Evolutionary conservation across 1,140 invertebrate genomes (phyloP), one percentile per base, ranked within the genome.

Genomic region (Doryteuthis pealeii): DNA sequence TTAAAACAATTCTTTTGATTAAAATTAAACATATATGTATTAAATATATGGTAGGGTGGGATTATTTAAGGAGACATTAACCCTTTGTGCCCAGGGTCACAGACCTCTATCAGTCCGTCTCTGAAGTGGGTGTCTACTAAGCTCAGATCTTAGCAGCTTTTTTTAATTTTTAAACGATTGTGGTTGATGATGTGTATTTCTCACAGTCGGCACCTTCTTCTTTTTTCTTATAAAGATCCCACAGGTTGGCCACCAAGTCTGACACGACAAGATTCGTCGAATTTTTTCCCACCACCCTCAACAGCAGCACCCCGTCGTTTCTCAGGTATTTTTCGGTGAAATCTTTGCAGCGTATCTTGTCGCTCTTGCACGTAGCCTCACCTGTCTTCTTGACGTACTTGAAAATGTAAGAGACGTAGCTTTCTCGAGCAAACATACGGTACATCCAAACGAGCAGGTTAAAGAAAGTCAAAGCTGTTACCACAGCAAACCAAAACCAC

Each of bases 401-500:
- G 72, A 83, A 84, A 40, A 86, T 78, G 78, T 83, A 84, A 30
- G 69, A 83, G 22, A 87, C 79, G 72, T 81, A 78, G 72, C 81
- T 84, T n/a, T 76, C 71, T 66, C 79, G 81, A 22, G 81, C 72
- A 67, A 83, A 62, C 14, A 84, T 74, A 0, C 79, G 72, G 74
- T 84, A 84, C 15, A 81, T 70, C 83, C 83, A 84, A 12, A 33
- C 5, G 4, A 72, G 67, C 12, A 76, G 40, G 28, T 70, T 76
- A 30, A 76, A 40, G 68, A 54, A 33, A 26, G 83, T 84, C 14
- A 87, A 79, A 31, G 85, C 73, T 18, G 87, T 78, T 12, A 88
- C 76, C 12, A 88, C 43, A 31, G 81, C 74, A 22, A 87, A 75
- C 87, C 86, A 88, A 75, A 84, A 86, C 87, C 87, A 87, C 40